These are phyloP conservation scores for Trichogramma evanescens DNA, from an alignment of 2,888 invertebrate genomes.

Conservation along the genomic window DNA sequence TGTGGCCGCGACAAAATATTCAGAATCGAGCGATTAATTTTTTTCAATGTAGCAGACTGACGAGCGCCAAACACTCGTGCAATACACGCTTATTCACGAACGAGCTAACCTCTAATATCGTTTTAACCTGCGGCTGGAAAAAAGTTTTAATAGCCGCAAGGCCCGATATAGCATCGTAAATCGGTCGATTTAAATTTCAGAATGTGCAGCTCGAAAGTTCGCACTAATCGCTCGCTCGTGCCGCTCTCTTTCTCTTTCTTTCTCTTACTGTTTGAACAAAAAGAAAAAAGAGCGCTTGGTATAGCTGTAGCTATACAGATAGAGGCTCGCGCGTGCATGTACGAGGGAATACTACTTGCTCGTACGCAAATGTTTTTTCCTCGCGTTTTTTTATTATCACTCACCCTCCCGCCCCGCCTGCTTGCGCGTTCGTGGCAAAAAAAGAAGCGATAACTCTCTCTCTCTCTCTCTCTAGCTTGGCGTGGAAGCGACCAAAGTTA, in stretches of 20 bases:
- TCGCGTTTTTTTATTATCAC: background rate
- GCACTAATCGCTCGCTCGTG: background rate
- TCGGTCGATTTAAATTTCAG: constrained; percentile 3
- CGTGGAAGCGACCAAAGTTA: constrained; percentile 1
- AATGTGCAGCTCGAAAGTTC: background rate
- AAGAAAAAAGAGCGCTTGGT: too few species aligned
- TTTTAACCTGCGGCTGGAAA: background rate
- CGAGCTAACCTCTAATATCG: too few species aligned
- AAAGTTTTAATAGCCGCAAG: constrained; percentile 9
- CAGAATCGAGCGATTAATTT: too few species aligned
- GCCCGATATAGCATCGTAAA: constrained; percentile 1
- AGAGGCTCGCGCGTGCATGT: too few species aligned
- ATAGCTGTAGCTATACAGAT: too few species aligned
- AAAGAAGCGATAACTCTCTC: background rate
- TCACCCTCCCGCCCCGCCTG: background rate
- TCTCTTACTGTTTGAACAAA: too few species aligned
- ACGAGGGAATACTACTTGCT: too few species aligned
- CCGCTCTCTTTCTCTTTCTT: too few species aligned
- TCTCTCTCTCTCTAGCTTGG: background rate
- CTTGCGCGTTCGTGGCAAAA: background rate
- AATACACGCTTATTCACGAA: too few species aligned
- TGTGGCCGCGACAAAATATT: too few species aligned
- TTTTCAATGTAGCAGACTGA: too few species aligned
- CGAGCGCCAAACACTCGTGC: too few species aligned
- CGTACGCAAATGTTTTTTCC: background rate